phyloP scores from a whole-genome alignment of 2,888 invertebrate genomes.

The Mimumesa dahlbomi region DNA sequence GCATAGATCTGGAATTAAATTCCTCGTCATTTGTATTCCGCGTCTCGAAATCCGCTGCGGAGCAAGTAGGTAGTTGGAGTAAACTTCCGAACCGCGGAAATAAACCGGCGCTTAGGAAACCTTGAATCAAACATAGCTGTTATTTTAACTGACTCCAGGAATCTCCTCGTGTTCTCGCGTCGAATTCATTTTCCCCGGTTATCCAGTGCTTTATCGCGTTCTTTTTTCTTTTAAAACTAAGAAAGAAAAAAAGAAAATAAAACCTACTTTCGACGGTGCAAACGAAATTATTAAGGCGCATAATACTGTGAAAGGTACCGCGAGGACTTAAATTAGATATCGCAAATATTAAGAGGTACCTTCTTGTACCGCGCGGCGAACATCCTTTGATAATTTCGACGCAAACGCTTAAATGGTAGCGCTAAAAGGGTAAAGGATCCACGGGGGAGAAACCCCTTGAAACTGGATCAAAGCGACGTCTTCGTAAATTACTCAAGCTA shows the following conservation, averaged over 20 bases:
- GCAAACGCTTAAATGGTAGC: constrained; percentile 41
- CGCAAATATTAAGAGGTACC: not conserved
- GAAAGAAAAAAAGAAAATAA: too few species aligned
- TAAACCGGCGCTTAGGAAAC: not conserved
- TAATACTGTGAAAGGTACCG: constrained; percentile 10
- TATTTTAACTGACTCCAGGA: too few species aligned
- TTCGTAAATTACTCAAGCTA: constrained; percentile 45
- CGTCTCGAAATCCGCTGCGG: not conserved
- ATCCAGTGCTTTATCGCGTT: too few species aligned
- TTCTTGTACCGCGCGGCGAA: not conserved
- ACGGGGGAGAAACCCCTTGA: constrained; percentile 29
- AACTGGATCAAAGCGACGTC: constrained; percentile 50
- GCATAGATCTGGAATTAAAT: constrained; percentile 14
- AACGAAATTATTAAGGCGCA: constrained; percentile 28
- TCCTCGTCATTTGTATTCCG: not conserved
- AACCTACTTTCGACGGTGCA: too few species aligned
- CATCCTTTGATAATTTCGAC: constrained; percentile 49
- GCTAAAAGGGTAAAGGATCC: constrained; percentile 48
- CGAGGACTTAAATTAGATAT: constrained; percentile 47
- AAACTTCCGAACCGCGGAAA: not conserved
- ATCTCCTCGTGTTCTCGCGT: too few species aligned
- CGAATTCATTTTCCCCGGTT: too few species aligned
- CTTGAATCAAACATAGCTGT: constrained; percentile 23
- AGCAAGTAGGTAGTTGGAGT: not conserved
- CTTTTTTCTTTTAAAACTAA: too few species aligned